These are phyloP conservation scores for Epinotia ramella DNA, from an alignment of 2,888 invertebrate species.

Conservation along the genomic window DNA sequence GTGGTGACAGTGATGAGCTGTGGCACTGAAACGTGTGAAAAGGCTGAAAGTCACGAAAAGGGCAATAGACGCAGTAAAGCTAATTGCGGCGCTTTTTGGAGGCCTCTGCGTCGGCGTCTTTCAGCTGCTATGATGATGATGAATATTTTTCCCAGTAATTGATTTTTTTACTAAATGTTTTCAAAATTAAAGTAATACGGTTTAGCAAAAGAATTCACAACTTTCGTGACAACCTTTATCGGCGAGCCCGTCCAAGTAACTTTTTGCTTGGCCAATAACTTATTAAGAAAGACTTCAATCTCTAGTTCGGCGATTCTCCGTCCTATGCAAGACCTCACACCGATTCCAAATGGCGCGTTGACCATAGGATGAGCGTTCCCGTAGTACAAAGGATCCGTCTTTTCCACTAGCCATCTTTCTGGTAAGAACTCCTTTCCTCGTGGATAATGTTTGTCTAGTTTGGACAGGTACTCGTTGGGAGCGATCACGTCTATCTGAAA, in stretches of 20 bases:
- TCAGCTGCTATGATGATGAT: no score
- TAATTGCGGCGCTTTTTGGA: no score
- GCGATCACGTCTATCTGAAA: conserved; percentile 90
- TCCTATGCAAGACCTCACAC: conserved; percentile 88
- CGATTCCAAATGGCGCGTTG: conserved; percentile 88
- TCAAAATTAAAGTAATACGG: conserved; percentile 70
- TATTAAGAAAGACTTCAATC: conserved; percentile 83
- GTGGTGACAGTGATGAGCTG: no score
- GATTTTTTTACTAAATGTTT: conserved; percentile 4
- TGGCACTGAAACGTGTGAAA: no score
- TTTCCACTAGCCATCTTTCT: conserved; percentile 88
- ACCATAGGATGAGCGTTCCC: conserved; percentile 86
- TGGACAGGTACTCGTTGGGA: conserved; percentile 89
- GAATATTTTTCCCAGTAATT: not conserved
- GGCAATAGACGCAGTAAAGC: no score
- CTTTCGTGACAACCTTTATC: conserved; percentile 61
- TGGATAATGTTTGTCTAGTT: conserved; percentile 82
- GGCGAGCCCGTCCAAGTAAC: conserved; percentile 75
- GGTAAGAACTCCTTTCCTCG: conserved; percentile 85
- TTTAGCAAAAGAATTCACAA: conserved; percentile 65
- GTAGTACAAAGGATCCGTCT: conserved; percentile 71
- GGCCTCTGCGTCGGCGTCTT: no score
- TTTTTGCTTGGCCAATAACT: conserved; percentile 62
- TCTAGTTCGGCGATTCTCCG: conserved; percentile 90
- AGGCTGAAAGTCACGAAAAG: no score